Evolutionary conservation across 2,113 vertebrate species (phyloP).

Genomic region (Brienomyrus longianalis): DNA sequence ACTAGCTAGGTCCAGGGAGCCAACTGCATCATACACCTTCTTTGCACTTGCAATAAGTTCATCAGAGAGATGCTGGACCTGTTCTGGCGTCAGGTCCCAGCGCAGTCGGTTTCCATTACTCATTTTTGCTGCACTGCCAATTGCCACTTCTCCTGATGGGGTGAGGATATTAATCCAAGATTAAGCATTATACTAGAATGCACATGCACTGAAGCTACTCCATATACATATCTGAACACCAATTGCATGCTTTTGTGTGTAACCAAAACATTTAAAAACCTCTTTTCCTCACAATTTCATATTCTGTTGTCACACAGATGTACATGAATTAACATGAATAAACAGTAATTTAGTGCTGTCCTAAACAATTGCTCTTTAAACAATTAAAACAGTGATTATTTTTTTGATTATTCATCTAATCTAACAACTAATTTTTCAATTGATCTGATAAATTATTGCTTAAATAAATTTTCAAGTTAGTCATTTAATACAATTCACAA

Average conservation of each 20-base stretch:
- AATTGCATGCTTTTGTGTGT: background rate
- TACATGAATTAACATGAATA: no score
- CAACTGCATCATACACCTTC: constrained; percentile 80
- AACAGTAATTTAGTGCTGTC: no score
- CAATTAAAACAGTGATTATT: no score
- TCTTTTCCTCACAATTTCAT: no score
- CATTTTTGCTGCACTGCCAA: constrained; percentile 40
- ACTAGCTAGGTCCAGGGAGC: constrained; percentile 53
- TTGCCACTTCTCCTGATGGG: constrained; percentile 59
- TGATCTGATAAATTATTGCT: no score
- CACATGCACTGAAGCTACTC: background rate
- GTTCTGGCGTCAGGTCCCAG: constrained; percentile 78
- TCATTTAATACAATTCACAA: no score
- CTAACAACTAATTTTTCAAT: no score
- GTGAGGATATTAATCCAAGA: background rate
- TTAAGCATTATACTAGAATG: background rate
- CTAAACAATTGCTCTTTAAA: no score
- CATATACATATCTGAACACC: background rate
- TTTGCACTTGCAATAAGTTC: constrained; percentile 78
- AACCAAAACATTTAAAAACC: background rate
- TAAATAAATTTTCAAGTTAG: no score
- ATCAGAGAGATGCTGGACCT: constrained; percentile 60
- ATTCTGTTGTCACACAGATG: no score
- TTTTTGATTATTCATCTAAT: no score
- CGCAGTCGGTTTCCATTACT: constrained; percentile 59